Conservation (phyloP, 35 echinoderm and acorn worm species). For the Diadema setosum region DNA sequence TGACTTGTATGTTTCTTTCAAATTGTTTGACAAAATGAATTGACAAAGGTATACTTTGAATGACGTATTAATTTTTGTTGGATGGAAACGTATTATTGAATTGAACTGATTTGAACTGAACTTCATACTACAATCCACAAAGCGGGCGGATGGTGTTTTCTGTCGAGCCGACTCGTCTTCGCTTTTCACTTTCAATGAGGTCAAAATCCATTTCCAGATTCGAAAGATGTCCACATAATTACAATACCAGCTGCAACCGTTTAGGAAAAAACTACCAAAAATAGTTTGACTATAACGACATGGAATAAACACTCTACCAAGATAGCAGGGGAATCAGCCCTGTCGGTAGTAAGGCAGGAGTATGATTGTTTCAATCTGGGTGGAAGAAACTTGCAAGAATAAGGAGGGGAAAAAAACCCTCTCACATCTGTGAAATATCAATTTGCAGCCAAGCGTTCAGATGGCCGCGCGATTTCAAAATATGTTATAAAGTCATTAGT, state of each 20-base stretch:
- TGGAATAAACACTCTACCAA: background rate
- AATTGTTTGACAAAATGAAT: too few relatives aligned
- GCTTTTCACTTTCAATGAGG: background rate
- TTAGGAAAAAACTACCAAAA: conserved; percentile 17
- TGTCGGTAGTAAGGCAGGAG: background rate
- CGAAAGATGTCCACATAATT: background rate
- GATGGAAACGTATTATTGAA: too few relatives aligned
- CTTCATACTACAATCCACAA: too few relatives aligned
- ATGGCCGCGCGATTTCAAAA: background rate
- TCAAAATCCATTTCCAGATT: background rate
- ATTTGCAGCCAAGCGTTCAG: background rate
- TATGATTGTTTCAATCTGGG: too few relatives aligned
- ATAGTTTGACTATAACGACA: background rate
- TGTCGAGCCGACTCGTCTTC: too few relatives aligned
- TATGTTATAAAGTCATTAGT: conserved; percentile 1
- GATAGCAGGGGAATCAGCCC: background rate
- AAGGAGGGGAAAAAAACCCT: background rate
- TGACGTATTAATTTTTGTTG: too few relatives aligned
- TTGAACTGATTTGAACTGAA: too few relatives aligned
- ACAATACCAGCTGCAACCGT: background rate
- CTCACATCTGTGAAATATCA: background rate
- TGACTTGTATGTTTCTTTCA: too few relatives aligned
- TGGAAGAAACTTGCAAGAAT: background rate
- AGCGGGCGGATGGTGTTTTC: too few relatives aligned
- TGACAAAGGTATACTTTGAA: too few relatives aligned